Conservation (phyloP, 2,797 vertebrate genomes). For the Botia kubotai region DNA sequence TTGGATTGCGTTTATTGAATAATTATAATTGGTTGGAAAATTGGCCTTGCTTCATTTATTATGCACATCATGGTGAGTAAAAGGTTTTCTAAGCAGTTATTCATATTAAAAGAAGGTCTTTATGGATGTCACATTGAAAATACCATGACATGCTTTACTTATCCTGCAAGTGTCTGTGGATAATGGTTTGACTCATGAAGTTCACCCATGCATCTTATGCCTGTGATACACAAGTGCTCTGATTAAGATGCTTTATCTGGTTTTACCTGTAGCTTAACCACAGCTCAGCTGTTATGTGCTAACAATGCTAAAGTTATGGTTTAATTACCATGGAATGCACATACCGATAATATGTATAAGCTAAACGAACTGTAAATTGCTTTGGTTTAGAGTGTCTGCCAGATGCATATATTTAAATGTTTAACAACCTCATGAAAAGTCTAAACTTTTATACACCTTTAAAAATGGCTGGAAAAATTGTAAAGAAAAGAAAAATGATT, state of each 20-base stretch:
- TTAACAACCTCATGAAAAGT: background rate
- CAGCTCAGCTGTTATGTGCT: too few relatives aligned
- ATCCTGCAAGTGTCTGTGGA: conserved; percentile 47
- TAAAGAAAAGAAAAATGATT: too few relatives aligned
- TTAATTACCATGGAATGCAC: too few relatives aligned
- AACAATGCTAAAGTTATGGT: too few relatives aligned
- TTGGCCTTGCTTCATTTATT: background rate
- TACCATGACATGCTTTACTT: conserved; percentile 59
- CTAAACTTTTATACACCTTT: background rate
- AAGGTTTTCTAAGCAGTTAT: background rate
- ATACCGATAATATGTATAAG: too few relatives aligned
- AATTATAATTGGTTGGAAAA: background rate
- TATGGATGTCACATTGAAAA: conserved; percentile 66
- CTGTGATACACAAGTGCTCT: background rate
- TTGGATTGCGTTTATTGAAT: background rate
- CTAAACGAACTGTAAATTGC: too few relatives aligned
- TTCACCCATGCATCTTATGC: conserved; percentile 58
- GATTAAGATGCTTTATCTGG: background rate
- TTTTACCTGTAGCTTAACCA: background rate
- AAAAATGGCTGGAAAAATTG: background rate
- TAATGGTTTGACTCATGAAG: conserved; percentile 43
- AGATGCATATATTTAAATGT: too few relatives aligned
- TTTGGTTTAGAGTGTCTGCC: too few relatives aligned
- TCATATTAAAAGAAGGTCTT: conserved; percentile 62
- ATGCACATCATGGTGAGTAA: background rate